Conservation (phyloP, 2,113 vertebrate species). For the Lepisosteus osseus region DNA sequence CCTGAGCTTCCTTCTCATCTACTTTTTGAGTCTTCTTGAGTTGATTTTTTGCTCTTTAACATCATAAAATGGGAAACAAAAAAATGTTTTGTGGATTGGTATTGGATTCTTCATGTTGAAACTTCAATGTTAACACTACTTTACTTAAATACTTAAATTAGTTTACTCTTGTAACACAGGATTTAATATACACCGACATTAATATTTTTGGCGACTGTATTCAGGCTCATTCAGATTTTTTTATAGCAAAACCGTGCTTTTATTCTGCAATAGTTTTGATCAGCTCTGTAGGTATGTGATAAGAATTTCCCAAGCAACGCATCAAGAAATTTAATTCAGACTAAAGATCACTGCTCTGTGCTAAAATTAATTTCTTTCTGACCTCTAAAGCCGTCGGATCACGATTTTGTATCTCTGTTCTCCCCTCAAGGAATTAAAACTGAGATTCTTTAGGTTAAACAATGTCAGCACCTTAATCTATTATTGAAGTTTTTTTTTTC, state of each 20-base stretch:
- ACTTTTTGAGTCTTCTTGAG: neutral
- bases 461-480: constrained; percentile 37
- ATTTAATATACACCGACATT: constrained; percentile 8
- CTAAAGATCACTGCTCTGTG: neutral
- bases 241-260: neutral
- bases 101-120: constrained; percentile 11
- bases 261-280: constrained; percentile 4
- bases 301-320: neutral
- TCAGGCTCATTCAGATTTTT: constrained; percentile 6
- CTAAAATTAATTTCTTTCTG: constrained; percentile 3
- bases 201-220: neutral
- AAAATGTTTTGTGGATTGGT: too few species aligned
- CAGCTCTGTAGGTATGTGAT: neutral
- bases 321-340: neutral
- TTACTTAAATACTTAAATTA: constrained; percentile 13
- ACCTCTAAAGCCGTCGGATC: constrained; percentile 21
- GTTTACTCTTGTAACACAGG: constrained; percentile 9
- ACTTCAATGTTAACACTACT: neutral
- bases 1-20: neutral
- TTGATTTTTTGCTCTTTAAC: neutral
- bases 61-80: neutral
- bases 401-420: constrained; percentile 16
- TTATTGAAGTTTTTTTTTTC: constrained; percentile 29
- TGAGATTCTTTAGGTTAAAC: constrained; percentile 36
- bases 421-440: constrained; percentile 35